Base-by-base conservation (phyloP, 2,797 vertebrate genomes). In the Vireo griseus region DNA sequence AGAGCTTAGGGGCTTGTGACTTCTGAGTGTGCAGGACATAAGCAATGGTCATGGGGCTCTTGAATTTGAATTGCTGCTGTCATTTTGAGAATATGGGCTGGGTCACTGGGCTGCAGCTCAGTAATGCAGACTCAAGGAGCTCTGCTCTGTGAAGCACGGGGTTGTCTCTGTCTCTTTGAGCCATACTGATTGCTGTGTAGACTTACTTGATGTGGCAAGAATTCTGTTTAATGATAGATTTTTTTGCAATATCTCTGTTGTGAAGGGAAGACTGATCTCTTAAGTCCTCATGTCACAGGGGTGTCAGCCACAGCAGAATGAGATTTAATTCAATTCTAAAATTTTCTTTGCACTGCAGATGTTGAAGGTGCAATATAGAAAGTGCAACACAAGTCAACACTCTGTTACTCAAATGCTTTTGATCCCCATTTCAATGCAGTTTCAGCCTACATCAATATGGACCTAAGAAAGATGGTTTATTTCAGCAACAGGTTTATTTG, bases 401-500 rank as follows among this genome's bases (percentile, higher is more conserved):
- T 45, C 62, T 22, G 8, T 80, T 65, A 84, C 50, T 58, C 45
- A 80, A 92, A 78, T 42, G 37, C 2, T 91, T 88, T 52, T 40
- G 48, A 39, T 68, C 8, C 29, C 18, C 26, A 28, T 57, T 90
- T 86, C 54, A 65, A 9, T 13, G 40, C 24, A 40, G 14, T 58
- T 91, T 74, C 74, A 88, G 24, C 28, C 81, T 55, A 73, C 79
- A 81, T 61, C 33, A 81, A 44, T 59, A 85, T 9, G 51, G 42
- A 79, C 47, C 37, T 28, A 72, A 59, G 57, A 74, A 92, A 72
- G 47, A 44, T 75, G 42, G 11, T 59, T 81, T 82, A 67, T 63
- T 90, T 75, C 77, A 92, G 65, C 79, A 76, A 52, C 22, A 86
- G 55, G 28, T 88, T 83, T 31, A 92, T 28, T 44, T 90, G 3